phyloP scores from a whole-genome alignment of 2,797 vertebrate genomes.

The Myotis vivesi region DNA sequence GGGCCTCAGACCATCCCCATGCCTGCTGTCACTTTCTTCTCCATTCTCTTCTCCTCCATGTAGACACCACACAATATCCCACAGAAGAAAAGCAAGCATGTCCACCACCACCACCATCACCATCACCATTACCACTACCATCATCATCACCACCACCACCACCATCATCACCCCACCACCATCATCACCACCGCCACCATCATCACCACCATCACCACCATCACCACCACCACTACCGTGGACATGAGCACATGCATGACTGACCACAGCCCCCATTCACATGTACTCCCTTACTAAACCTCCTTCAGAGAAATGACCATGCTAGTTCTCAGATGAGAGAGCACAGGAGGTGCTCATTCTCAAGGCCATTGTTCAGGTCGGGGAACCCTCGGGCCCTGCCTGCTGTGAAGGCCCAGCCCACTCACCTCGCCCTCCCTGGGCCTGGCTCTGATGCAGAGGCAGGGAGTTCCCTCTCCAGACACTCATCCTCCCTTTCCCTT shows the following conservation, averaged over 20 bases:
- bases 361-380: rapidly evolving
- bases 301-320: not conserved
- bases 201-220: not conserved
- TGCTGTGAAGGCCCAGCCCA: not conserved
- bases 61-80: not conserved
- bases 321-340: not conserved
- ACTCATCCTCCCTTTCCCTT: not conserved
- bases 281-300: not conserved
- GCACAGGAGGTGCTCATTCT: not conserved
- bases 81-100: not conserved
- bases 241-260: not conserved
- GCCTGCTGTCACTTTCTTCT: not conserved
- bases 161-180: no score
- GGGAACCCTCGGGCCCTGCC: not conserved
- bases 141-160: no score
- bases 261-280: not conserved
- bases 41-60: not conserved
- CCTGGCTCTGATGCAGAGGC: rapidly evolving
- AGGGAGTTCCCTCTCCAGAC: not conserved
- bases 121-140: no score
- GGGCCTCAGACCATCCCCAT: not conserved
- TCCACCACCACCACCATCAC: not conserved
- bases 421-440: not conserved
- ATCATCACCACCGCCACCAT: not conserved
- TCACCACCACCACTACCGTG: not conserved